Evolutionary conservation across 1,140 invertebrate genomes (phyloP).

Genomic region (Planococcus citri): DNA sequence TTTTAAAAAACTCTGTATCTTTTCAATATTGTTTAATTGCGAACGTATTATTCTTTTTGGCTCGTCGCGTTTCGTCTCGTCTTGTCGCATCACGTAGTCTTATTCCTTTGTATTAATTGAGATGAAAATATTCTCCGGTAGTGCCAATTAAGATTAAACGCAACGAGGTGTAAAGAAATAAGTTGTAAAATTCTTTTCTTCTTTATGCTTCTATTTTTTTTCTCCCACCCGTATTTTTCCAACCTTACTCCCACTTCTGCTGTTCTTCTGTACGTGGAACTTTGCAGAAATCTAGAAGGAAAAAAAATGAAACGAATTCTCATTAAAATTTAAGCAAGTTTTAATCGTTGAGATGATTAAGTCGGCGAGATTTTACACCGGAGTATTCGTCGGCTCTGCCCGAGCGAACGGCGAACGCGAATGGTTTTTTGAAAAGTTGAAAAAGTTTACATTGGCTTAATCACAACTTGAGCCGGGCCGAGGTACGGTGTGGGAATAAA

Average conservation of each 20-base stretch:
- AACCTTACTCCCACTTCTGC: too few relatives aligned
- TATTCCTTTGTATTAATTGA: neutral
- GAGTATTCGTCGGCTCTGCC: neutral
- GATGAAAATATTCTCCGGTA: neutral
- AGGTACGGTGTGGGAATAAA: too few relatives aligned
- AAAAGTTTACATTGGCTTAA: neutral
- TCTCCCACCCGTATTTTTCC: too few relatives aligned
- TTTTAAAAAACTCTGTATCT: neutral
- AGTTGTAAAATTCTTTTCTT: neutral
- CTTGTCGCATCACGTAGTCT: too few relatives aligned
- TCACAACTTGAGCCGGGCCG: too few relatives aligned
- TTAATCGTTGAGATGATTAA: conserved; percentile 7
- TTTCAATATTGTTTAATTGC: neutral
- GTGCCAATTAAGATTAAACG: conserved; percentile 1
- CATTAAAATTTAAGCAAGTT: conserved; percentile 3
- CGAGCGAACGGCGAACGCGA: too few relatives aligned
- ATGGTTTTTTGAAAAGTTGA: conserved; percentile 1
- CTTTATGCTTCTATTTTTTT: too few relatives aligned
- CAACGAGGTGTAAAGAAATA: neutral
- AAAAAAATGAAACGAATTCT: neutral
- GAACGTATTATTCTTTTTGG: neutral
- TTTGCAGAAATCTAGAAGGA: too few relatives aligned
- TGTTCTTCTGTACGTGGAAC: too few relatives aligned
- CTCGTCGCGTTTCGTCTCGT: too few relatives aligned
- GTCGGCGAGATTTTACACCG: neutral